phyloP scores from a whole-genome alignment of 2,888 invertebrate species.

The Lasioglossum leucozonium region DNA sequence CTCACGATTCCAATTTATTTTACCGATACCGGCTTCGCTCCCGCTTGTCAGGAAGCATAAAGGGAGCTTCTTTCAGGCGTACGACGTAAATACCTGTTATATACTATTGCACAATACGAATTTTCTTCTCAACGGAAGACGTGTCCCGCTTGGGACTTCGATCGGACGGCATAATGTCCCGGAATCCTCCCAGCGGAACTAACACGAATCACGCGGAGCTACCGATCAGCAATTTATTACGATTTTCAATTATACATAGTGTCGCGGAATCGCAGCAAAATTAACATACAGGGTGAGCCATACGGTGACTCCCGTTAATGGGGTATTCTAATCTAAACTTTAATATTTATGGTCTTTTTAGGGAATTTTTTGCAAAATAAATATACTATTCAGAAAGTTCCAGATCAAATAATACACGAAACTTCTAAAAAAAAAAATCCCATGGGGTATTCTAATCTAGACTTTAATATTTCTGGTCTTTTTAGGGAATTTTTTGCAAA shows the following conservation, averaged over 20 bases:
- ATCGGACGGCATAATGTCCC: background rate
- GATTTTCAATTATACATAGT: background rate
- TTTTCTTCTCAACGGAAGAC: conserved; percentile 1
- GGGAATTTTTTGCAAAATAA: too few relatives aligned
- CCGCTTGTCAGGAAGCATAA: conserved; percentile 37
- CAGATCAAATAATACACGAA: too few relatives aligned
- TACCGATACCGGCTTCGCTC: conserved; percentile 27
- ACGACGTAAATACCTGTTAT: conserved; percentile 47
- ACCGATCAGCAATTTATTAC: conserved; percentile 17
- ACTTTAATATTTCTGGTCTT: too few relatives aligned
- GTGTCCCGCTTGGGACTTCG: conserved; percentile 10
- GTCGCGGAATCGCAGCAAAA: background rate
- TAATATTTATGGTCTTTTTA: too few relatives aligned
- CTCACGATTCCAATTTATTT: conserved; percentile 52
- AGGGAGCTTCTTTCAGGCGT: conserved; percentile 19
- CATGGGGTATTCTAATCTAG: too few relatives aligned
- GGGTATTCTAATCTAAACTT: too few relatives aligned
- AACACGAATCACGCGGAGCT: background rate
- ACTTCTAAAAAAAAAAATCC: too few relatives aligned
- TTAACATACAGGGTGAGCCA: background rate
- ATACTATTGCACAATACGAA: conserved; percentile 27
- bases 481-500: too few relatives aligned
- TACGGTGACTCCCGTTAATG: too few relatives aligned
- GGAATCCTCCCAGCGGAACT: background rate
- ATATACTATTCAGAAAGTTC: too few relatives aligned